Base-by-base conservation (phyloP, 2,888 invertebrate species). In the Eretmocerus hayati region DNA sequence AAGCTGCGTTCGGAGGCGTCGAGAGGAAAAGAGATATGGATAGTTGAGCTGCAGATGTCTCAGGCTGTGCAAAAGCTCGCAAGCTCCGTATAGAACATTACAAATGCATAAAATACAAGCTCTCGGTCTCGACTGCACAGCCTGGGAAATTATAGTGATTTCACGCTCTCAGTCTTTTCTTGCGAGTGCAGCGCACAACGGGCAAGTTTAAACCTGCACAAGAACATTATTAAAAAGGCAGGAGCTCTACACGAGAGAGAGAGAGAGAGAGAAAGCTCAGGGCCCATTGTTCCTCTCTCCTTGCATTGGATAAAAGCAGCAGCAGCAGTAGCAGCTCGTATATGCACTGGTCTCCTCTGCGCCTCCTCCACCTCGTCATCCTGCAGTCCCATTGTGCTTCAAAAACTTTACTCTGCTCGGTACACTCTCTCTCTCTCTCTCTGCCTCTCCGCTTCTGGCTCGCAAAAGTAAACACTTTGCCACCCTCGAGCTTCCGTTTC, bases 231-330 rank as follows among this genome's bases (percentile, higher is more conserved):
- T 26, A 26, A 26, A 26, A 26, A 11, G 11, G 26, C 26, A 26
- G 26, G 11, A 9, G 30, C 9, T 23, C 21, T 39, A 39, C 19
- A 31, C 20, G 30, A 20, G 5, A 40, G 9, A 26, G 23, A 31
- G 23, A n/a, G n/a, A n/a, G n/a, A n/a, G n/a, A 22, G 38, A 38
- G 37, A n/a, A n/a, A n/a, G n/a, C n/a, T n/a, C n/a, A n/a, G n/a
- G n/a, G n/a, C n/a, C 20, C 30, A 41, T 41, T 41, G 41, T 41
- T 41, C 41, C 31, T 31, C 31, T 41, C 41, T 23, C 5, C 39
- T 22, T 38, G 4, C 8, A 8, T 5, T 13, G 4, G 22, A 13
- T 19, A 13, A 21, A 11, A 13, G 30, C 31, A 23, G 39, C 6
- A 19, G 22, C 19, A 41, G 22, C 31, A 41, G 31, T 26, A 21